phyloP scores from a whole-genome alignment of 2,888 invertebrate genomes.

The Gonocerus acuteangulatus region DNA sequence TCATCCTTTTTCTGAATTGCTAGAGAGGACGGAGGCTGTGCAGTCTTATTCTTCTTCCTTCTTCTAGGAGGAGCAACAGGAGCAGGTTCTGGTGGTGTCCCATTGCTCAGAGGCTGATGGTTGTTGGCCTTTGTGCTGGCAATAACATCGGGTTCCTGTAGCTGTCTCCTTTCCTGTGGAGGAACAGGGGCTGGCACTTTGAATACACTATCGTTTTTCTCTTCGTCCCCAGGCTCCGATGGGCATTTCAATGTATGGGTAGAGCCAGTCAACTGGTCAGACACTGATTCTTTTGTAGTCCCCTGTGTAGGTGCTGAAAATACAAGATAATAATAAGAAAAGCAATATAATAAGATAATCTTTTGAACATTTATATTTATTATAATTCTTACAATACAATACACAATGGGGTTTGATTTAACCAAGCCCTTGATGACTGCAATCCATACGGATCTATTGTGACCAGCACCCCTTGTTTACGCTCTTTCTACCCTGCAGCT shows the following conservation, averaged over 20 bases:
- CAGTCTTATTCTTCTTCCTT: conserved; percentile 59
- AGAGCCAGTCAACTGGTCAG: conserved; percentile 37
- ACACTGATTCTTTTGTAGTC: not conserved
- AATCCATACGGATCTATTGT: no score
- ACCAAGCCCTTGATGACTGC: no score
- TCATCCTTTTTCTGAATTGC: conserved; percentile 25
- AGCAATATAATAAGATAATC: no score
- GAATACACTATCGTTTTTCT: not conserved
- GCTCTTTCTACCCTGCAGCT: no score
- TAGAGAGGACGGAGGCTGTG: conserved; percentile 26
- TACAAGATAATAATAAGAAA: no score
- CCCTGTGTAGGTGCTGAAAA: no score
- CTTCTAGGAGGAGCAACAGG: conserved; percentile 70
- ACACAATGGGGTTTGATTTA: no score
- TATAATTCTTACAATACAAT: no score
- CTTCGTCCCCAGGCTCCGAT: conserved; percentile 26
- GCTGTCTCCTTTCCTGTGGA: conserved; percentile 1
- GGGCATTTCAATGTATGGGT: conserved; percentile 36
- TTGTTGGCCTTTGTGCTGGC: conserved; percentile 70
- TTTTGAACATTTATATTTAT: no score
- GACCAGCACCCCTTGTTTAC: no score
- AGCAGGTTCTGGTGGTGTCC: conserved; percentile 38
- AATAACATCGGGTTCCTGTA: conserved; percentile 82
- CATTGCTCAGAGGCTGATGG: conserved; percentile 44
- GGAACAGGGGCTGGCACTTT: not conserved